Evolutionary conservation across 2,113 vertebrate genomes (phyloP), one percentile per base, ranked within the genome.

Genomic region (Mesoclemmys tuberculata): DNA sequence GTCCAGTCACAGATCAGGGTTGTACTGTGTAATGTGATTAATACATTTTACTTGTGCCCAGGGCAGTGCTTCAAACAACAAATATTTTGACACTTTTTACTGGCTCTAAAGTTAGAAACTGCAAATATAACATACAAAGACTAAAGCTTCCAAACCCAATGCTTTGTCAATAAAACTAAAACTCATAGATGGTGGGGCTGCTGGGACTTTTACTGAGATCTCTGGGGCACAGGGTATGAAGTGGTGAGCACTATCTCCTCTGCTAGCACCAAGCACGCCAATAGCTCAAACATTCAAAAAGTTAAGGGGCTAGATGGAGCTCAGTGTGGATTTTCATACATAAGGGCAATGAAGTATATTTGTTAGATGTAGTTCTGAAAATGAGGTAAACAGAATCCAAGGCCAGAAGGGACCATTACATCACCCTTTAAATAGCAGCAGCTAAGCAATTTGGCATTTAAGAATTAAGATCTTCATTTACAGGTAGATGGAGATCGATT

Each of bases 31-130:
- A 44, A 13, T 5, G 10, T 22, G 21, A 44, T 26, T 13, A 91
- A 89, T 71, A 8, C 5, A 13, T n/a, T 80, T 3, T 9, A 83
- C 86, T 96, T 75, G 83, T 81, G 75, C 95, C 91, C 48, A 29
- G 27, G 44, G 80, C 64, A 94, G 82, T 94, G 85, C 90, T 90
- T 93, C 10, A 5, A 88, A 83, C 84, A 95, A 88, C 54, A 79
- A 75, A 90, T 0, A 5, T 10, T 22, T 55, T 93, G 71, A 27
- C 38, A 44, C 41, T 2, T 27, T 22, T 75, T 75, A 44, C 41
- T 75, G 41, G 44, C 18, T 41, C 38, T 75, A 22, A n/a, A n/a
- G 11, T 6, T 85, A 94, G 93, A 93, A 95, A 94, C 86, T 90
- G 26, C 48, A 49, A 14, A 55, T 87, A 75, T 35, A 94, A 61